Base-by-base conservation (phyloP, 2,113 vertebrate genomes). In the Pollimyrus isidori region DNA sequence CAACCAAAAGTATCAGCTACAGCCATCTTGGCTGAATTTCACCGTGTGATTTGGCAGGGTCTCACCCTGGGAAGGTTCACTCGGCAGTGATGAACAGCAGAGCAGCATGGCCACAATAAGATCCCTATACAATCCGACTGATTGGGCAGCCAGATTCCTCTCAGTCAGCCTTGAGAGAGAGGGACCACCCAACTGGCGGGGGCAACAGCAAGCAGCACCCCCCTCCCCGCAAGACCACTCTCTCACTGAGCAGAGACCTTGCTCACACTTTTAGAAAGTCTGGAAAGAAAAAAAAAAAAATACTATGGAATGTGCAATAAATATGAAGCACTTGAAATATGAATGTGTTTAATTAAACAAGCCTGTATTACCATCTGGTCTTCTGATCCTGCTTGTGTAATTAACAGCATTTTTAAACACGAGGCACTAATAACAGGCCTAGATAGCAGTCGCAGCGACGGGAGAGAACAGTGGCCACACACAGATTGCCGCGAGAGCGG, bases 341-440 rank as follows among this genome's bases (percentile, higher is more conserved):
- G 95, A 95, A 95, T 95, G 94, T 93, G 94, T 95, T 96, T 95
- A 95, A 96, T 96, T 95, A 95, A 96, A 95, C 91, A 93, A 92
- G 93, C 93, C 95, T 88, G 88, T 92, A 94, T 94, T 95, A 94
- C 95, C 95, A 96, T 96, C 95, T 96, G 96, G 94, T 93, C 94
- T 91, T 90, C 93, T 92, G 91, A 95, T 95, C 91, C 91, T 90
- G 93, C 90, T 93, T 89, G 92, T 93, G 90, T 95, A 95, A 95
- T 95, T 94, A 95, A 92, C 90, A 58, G 80, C 53, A 52, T 89
- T 90, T 88, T 90, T 92, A 92, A 90, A 91, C 87, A 69, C 26
- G 5, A 26, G 7, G 26, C 73, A 83, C 88, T 52, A 73, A 87
- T 92, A 93, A 93, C 92, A 87, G 91, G 88, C 65, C 92, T 92